These are phyloP conservation scores for Hippopotamyrus pictus DNA, from an alignment of 2,797 vertebrate genomes.

Conservation along the genomic window DNA sequence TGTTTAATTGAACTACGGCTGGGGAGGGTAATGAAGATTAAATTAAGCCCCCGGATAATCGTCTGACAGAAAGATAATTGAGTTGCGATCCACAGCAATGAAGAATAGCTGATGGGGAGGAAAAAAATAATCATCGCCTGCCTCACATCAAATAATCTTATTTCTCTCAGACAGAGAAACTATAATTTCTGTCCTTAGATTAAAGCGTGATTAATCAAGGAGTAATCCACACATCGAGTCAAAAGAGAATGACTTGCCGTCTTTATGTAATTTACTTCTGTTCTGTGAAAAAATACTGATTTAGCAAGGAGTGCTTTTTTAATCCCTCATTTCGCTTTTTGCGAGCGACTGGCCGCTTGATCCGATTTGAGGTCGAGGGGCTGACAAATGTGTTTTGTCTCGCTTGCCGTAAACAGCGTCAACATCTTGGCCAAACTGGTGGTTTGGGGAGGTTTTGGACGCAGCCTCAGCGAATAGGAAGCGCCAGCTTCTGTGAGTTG, in stretches of 20 bases:
- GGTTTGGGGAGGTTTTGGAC: constrained; percentile 32
- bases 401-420: constrained; percentile 41
- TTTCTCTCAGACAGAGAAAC: constrained; percentile 53
- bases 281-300: constrained; percentile 25
- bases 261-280: constrained; percentile 64
- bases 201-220: constrained; percentile 75
- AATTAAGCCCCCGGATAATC: constrained; percentile 88
- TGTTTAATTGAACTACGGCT: constrained; percentile 90
- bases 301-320: constrained; percentile 36
- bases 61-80: constrained; percentile 87
- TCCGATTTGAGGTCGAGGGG: constrained; percentile 43
- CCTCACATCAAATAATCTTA: constrained; percentile 59
- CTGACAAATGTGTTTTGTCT: constrained; percentile 50
- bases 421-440: constrained; percentile 52
- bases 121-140: constrained; percentile 62
- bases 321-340: constrained; percentile 43
- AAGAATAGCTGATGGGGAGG: constrained; percentile 60
- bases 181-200: constrained; percentile 70
- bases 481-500: background rate
- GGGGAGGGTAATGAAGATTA: constrained; percentile 79
- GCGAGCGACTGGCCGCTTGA: constrained; percentile 55
- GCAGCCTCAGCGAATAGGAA: background rate
- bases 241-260: constrained; percentile 62
- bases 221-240: constrained; percentile 67
- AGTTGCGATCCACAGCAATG: constrained; percentile 72